Percentiles rank a stretch among this genome's conserved stretches.
These are phyloP conservation scores for Helarctos malayanus DNA, from an alignment of 2,797 vertebrate genomes.

Conservation along the genomic window DNA sequence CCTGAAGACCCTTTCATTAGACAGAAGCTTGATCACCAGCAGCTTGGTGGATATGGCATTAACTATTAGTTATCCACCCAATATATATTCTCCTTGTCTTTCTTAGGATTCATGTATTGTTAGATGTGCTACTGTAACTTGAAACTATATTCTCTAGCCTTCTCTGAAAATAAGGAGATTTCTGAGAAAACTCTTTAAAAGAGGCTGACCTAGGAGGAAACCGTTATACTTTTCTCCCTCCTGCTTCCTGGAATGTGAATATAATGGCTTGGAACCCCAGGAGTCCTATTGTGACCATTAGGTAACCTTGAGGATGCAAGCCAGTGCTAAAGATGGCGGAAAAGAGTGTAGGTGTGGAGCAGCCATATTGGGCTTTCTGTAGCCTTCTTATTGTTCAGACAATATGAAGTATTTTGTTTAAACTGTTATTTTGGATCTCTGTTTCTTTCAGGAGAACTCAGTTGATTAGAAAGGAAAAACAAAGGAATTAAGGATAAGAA, in stretches of 20 bases:
- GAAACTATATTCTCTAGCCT: not conserved
- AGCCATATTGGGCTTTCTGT: not conserved
- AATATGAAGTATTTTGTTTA: not conserved
- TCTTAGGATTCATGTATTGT: not conserved
- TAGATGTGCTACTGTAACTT: not conserved
- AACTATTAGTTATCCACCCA: not conserved
- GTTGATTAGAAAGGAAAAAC: not conserved
- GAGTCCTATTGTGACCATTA: not conserved
- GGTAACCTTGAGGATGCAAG: not conserved
- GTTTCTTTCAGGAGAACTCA: not conserved
- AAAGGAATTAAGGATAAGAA: not conserved
- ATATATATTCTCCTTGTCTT: not conserved
- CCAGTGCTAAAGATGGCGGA: not conserved
- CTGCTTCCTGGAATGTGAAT: not conserved
- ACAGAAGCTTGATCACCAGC: not conserved
- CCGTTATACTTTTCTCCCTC: not conserved
- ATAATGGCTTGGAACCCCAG: not conserved
- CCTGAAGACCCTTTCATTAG: not conserved
- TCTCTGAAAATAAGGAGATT: not conserved
- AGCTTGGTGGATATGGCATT: not conserved
- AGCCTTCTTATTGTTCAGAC: conserved; percentile 3
- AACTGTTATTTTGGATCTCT: not conserved
- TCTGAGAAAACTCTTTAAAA: not conserved
- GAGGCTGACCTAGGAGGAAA: not conserved
- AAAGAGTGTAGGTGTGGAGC: not conserved